These are phyloP conservation scores for Pogonus chalceus DNA, from an alignment of 1,140 invertebrate species.

Conservation along the genomic window DNA sequence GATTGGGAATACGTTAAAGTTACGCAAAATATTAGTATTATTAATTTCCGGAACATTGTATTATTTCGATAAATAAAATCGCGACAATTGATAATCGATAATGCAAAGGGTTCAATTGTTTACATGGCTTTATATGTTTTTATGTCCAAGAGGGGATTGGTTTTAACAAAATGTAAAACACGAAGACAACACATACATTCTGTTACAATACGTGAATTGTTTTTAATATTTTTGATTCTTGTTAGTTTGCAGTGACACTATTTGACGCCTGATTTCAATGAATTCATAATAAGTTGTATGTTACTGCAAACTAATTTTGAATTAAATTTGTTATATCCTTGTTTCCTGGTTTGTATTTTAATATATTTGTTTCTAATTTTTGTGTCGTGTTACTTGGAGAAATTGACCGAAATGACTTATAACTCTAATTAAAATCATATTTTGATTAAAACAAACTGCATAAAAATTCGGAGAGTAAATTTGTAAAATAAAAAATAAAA, in stretches of 20 bases:
- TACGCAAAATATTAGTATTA: neutral
- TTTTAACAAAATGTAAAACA: neutral
- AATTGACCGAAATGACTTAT: no score
- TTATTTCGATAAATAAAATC: neutral
- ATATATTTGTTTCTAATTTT: neutral
- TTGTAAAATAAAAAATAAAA: no score
- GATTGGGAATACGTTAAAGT: neutral
- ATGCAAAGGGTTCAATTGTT: neutral
- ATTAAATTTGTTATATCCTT: neutral
- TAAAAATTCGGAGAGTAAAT: no score
- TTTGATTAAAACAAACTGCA: no score
- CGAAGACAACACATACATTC: neutral
- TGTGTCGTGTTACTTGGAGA: no score
- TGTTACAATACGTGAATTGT: slow-evolving; percentile 1
- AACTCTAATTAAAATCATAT: no score
- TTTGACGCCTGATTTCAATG: neutral
- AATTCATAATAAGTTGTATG: neutral
- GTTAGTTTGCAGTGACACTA: neutral
- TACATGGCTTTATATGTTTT: neutral
- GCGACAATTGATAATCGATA: neutral
- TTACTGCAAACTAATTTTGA: neutral
- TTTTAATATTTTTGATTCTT: neutral
- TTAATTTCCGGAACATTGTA: slow-evolving; percentile 1
- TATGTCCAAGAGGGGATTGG: neutral
- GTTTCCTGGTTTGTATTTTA: neutral